phyloP scores from a whole-genome alignment of 1,140 invertebrate species.

The Wasmannia auropunctata region DNA sequence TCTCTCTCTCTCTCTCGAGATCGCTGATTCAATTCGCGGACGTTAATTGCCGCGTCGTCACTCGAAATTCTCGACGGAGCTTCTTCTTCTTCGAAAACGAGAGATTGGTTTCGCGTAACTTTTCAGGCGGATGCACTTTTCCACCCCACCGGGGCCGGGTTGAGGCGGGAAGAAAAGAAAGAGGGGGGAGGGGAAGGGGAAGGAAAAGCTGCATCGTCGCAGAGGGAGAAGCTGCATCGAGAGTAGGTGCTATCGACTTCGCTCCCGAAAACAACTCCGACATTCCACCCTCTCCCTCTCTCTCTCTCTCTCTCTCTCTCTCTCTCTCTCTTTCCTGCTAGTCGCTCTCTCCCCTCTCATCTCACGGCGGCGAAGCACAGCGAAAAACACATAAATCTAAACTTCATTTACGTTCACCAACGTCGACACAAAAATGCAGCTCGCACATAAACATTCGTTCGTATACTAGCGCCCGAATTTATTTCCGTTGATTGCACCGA shows the following conservation, averaged over 20 bases:
- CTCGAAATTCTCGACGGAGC: constrained; percentile 11
- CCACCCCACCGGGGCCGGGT: not conserved
- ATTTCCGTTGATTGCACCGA: constrained; percentile 11
- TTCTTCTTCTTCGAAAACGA: not conserved
- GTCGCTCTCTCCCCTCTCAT: not conserved
- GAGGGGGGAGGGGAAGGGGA: not conserved
- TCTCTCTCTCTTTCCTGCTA: no score
- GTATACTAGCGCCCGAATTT: not conserved
- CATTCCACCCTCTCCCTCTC: not conserved
- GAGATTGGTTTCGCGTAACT: constrained; percentile 32
- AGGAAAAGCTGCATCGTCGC: constrained; percentile 35
- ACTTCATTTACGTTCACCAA: constrained; percentile 52
- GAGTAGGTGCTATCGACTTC: constrained; percentile 39
- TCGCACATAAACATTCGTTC: constrained; percentile 28
- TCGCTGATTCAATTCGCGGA: constrained; percentile 39
- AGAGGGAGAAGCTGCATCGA: constrained; percentile 28
- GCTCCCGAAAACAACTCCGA: constrained; percentile 16
- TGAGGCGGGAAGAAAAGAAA: not conserved
- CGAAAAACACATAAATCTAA: constrained; percentile 52
- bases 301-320: no score
- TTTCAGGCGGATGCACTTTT: constrained; percentile 33
- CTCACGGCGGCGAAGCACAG: not conserved
- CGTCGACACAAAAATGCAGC: constrained; percentile 28
- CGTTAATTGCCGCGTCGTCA: constrained; percentile 32
- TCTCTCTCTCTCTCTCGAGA: constrained; percentile 39